Base-by-base conservation (phyloP, 2,113 vertebrate species). In the Elachura formosa region DNA sequence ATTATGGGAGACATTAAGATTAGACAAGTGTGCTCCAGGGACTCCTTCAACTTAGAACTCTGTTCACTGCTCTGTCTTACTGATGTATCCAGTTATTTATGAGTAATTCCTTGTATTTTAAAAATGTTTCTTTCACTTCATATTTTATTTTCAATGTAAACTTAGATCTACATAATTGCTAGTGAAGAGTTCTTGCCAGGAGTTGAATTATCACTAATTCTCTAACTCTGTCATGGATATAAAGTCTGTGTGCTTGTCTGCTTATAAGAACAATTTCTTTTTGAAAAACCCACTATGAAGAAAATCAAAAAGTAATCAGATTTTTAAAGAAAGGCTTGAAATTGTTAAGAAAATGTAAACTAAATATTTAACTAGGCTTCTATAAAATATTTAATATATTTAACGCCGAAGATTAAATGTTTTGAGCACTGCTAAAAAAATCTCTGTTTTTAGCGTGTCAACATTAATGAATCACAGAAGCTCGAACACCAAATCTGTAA, bases 391-490 rank as follows among this genome's bases (percentile, higher is more conserved):
- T 64, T 64, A 52, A 52, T 71, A 41, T 33, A 92, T 46, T 75
- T 61, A 75, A 7, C 2, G 3, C 3, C 33, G 75, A 64, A 67
- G 23, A 8, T 34, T 38, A 77, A 66, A 24, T 46, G 13, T 2
- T 84, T 87, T 63, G 34, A 33, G 14, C 21, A 3, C 36, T 59
- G 34, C 19, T 71, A 14, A 84, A 46, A 36, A 67, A 8, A 15
- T 79, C 41, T 61, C 14, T 7, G 12, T 67, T 43, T 62, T 10
- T 26, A 29, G 26, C 12, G 19, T 2, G 12, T 48, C 33, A 55
- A 46, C 8, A 9, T 41, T 36, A 52, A 16, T 6, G 23, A 34
- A 15, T 11, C 11, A 11, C 2, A 0, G 1, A 9, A 41, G 6
- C 7, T 12, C 40, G 6, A 29, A 43, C 2, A 5, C 3, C 8